Conservation (phyloP, 2,113 vertebrate species). For the Cryptomyrus ogoouensis region DNA sequence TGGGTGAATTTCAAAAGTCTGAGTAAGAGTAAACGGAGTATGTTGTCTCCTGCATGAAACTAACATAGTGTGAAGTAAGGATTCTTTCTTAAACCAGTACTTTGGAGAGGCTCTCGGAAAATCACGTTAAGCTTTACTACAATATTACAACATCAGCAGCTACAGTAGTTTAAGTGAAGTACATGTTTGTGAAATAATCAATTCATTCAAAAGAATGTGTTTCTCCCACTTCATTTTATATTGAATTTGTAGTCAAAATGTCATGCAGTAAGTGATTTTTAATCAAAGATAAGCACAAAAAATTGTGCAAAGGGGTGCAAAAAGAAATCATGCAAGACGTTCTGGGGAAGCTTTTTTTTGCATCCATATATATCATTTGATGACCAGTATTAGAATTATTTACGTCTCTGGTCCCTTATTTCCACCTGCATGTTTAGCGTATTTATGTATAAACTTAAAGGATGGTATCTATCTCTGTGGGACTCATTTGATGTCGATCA, state of each 20-base stretch:
- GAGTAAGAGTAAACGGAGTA: background rate
- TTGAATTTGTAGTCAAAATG: background rate
- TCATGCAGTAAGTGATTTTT: background rate
- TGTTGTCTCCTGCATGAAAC: background rate
- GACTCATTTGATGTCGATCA: conserved; percentile 43
- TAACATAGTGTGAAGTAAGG: background rate
- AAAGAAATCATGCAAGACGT: background rate
- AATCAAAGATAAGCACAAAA: background rate
- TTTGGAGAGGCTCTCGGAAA: background rate
- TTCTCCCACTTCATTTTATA: background rate
- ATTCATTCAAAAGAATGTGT: background rate
- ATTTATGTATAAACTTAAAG: conserved; percentile 57
- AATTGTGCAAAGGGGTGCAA: background rate
- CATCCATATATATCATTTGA: conserved; percentile 38
- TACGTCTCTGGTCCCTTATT: conserved; percentile 46
- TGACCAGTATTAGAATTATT: conserved; percentile 41
- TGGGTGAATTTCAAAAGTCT: background rate
- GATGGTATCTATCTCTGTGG: conserved; percentile 39
- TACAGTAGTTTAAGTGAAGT: background rate
- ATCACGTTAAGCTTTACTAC: background rate
- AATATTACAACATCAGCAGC: background rate
- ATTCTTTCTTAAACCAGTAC: background rate
- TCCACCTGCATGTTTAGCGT: conserved; percentile 50
- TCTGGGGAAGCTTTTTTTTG: conserved; percentile 11
- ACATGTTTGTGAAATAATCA: background rate